phyloP scores from a whole-genome alignment of 2,113 vertebrate species.

The Phalacrocorax aristotelis region DNA sequence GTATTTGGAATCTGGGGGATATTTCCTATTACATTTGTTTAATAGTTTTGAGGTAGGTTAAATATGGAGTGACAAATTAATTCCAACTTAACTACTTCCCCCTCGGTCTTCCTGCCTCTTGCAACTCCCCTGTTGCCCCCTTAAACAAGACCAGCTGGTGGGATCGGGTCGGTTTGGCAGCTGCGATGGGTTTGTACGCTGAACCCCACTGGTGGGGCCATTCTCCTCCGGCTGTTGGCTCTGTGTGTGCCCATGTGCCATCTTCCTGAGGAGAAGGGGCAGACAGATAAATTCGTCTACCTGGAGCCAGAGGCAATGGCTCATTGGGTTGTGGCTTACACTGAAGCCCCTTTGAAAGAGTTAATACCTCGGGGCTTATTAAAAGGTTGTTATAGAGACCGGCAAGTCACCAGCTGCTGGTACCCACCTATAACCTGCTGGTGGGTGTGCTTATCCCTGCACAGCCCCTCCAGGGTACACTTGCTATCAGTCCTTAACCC shows the following conservation, averaged over 20 bases:
- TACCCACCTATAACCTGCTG: background rate
- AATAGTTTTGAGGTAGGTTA: conserved; percentile 50
- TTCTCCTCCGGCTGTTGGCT: accelerated
- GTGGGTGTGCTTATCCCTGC: too few species aligned
- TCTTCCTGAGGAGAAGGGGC: background rate
- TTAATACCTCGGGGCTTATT: background rate
- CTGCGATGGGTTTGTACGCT: background rate
- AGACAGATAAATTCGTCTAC: background rate
- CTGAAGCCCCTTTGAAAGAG: background rate
- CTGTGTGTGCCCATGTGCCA: background rate
- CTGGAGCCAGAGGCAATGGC: accelerated
- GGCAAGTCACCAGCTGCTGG: background rate
- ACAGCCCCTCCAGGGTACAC: background rate
- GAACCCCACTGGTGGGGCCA: accelerated
- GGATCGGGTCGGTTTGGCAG: background rate
- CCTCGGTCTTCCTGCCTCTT: conserved; percentile 17
- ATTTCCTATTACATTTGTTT: conserved; percentile 58
- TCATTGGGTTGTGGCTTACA: background rate
- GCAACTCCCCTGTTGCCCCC: background rate
- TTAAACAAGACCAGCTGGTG: conserved; percentile 18
- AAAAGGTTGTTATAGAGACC: background rate
- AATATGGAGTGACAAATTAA: conserved; percentile 62
- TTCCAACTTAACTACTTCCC: conserved; percentile 61
- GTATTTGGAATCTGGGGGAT: background rate
- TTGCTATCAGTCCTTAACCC: background rate